Evolutionary conservation across 35 echinoderm and acorn worm genomes (phyloP).

Genomic region (Patiria miniata): DNA sequence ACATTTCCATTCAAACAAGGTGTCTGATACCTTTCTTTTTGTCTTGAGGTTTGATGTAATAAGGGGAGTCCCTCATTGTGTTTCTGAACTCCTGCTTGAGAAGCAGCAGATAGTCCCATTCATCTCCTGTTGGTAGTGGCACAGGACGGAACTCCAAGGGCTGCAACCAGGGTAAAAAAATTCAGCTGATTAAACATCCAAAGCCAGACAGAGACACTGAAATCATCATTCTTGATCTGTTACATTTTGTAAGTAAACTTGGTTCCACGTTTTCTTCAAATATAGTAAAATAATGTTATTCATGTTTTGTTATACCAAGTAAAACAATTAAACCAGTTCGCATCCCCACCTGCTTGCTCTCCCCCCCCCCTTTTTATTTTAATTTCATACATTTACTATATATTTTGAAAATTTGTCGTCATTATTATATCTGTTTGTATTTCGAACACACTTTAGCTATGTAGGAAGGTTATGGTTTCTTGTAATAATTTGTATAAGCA

Average conservation of each 20-base stretch:
- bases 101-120: conserved; percentile 77
- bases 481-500: no score
- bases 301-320: conserved; percentile 8
- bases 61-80: conserved; percentile 82
- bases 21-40: conserved; percentile 78
- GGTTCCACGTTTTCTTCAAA: neutral
- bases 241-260: no score
- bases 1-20: neutral
- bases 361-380: no score
- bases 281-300: neutral
- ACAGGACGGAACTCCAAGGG: conserved; percentile 81
- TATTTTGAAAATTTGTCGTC: no score
- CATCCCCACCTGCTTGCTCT: no score
- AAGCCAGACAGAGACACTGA: no score
- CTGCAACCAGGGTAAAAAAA: conserved; percentile 42
- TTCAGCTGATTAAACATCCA: no score
- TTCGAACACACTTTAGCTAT: no score
- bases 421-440: no score
- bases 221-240: neutral
- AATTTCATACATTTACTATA: no score
- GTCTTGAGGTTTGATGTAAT: conserved; percentile 77
- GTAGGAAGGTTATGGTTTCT: no score
- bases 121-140: conserved; percentile 73
- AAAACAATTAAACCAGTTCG: no score
- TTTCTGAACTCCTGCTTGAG: conserved; percentile 92